Base-by-base conservation (phyloP, 2,113 vertebrate genomes). In the Bagarius yarrelli region DNA sequence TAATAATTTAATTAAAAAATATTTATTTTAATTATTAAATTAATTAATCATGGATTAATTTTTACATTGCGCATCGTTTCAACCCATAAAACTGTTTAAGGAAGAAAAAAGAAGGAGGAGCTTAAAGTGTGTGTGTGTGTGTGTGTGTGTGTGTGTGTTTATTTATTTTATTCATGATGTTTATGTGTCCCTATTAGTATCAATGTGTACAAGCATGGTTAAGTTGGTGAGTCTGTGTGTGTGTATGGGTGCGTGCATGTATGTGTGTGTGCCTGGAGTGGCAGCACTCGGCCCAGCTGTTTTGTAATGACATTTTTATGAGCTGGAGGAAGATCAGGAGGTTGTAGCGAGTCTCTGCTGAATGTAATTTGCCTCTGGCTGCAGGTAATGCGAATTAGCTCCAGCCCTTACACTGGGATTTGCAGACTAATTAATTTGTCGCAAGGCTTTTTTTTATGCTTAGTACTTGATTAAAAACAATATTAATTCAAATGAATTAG, bases 371-470 rank as follows among this genome's bases (percentile, higher is more conserved):
- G 79, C 76, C 82, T 64, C 77, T 87, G 87, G 88, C 90, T 91
- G 87, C 85, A 87, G 88, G 89, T 91, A 90, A 91, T 90, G 88
- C 59, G 80, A 83, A 75, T 86, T 85, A 88, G 74, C 83, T 77
- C 79, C 50, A 69, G 85, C 89, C 87, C 84, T 89, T 81, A 85
- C 84, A 77, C 83, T 83, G 89, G 89, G 88, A 93, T 93, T 94
- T 92, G 90, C 90, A 91, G 82, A 83, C 89, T 93, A 92, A 94
- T 93, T 94, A 93, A 91, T 92, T 91, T 89, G 88, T 91, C 88
- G 88, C 86, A 89, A 90, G 84, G 84, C 77, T 89, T 87, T 89
- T 87, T 89, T 81, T 86, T 86, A 81, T 76, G 76, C 72, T 76
- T 77, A 80, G 79, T 87, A 78, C 86, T 89, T 93, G 90, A 93